Conservation (phyloP, 2,797 vertebrate species). For the Vespertilio murinus region DNA sequence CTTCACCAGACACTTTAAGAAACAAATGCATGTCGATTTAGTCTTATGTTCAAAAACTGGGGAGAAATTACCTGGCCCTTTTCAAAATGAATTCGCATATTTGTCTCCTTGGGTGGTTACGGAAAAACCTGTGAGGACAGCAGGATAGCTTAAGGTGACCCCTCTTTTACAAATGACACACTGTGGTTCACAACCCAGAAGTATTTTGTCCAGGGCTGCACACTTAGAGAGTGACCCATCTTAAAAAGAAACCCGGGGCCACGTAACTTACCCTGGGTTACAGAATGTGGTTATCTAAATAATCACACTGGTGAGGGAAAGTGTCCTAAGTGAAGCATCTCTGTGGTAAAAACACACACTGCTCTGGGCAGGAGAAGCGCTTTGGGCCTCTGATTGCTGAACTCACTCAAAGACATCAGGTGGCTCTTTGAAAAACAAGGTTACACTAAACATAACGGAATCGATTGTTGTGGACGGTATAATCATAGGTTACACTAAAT, state of each 20-base stretch:
- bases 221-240: background rate
- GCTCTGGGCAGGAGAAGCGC: background rate
- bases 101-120: background rate
- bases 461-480: background rate
- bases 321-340: background rate
- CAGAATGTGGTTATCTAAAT: background rate
- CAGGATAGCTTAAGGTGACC: background rate
- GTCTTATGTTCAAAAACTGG: background rate
- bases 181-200: background rate
- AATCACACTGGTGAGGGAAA: background rate
- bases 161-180: background rate
- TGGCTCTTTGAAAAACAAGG: conserved; percentile 48
- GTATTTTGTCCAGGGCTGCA: conserved; percentile 1
- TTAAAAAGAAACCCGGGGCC: background rate
- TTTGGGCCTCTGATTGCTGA: background rate
- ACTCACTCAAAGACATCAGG: background rate
- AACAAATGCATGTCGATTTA: background rate
- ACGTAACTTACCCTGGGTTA: background rate
- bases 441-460: conserved; percentile 14
- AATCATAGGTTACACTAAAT: conserved; percentile 22
- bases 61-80: background rate
- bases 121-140: background rate
- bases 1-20: background rate
- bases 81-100: conserved; percentile 1
- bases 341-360: background rate